phyloP scores from a whole-genome alignment of 30 jellyfish, hydroid and myxozoan species.

The Hydra vulgaris region DNA sequence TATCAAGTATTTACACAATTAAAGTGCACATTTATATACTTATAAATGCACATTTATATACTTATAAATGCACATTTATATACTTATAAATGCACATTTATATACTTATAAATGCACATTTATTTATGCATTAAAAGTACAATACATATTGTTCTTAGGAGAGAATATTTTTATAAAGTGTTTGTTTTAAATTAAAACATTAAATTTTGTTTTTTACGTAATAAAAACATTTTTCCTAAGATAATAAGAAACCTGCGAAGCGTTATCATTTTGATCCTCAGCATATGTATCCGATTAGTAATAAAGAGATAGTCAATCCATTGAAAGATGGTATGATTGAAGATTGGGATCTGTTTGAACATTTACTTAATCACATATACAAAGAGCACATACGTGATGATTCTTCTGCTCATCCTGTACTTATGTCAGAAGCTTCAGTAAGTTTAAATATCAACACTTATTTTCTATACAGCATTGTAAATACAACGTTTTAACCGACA shows the following conservation, averaged over 20 bases:
- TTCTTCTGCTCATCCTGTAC: conserved; percentile 88
- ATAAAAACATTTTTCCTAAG: too few species aligned
- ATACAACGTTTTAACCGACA: conserved; percentile 46
- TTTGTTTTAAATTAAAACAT: neutral
- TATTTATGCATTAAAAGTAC: too few species aligned
- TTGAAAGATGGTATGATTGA: conserved; percentile 84
- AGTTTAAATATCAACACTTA: conserved; percentile 12
- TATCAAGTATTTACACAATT: too few species aligned
- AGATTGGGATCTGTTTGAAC: conserved; percentile 93
- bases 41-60: too few species aligned
- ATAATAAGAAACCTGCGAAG: conserved; percentile 10
- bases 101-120: too few species aligned
- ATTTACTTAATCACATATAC: conserved; percentile 68
- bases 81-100: too few species aligned
- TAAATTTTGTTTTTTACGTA: neutral
- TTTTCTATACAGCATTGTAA: conserved; percentile 41
- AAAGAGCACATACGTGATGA: conserved; percentile 70
- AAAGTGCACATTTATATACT: too few species aligned
- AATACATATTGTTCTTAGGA: too few species aligned
- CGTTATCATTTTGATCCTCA: conserved; percentile 40
- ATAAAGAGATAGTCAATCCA: conserved; percentile 78
- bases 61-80: too few species aligned
- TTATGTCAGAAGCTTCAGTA: conserved; percentile 94
- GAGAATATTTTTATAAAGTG: too few species aligned
- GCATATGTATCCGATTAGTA: conserved; percentile 43